Base-by-base conservation (phyloP, 2,113 vertebrate genomes). In the Xiphophorus hellerii region DNA sequence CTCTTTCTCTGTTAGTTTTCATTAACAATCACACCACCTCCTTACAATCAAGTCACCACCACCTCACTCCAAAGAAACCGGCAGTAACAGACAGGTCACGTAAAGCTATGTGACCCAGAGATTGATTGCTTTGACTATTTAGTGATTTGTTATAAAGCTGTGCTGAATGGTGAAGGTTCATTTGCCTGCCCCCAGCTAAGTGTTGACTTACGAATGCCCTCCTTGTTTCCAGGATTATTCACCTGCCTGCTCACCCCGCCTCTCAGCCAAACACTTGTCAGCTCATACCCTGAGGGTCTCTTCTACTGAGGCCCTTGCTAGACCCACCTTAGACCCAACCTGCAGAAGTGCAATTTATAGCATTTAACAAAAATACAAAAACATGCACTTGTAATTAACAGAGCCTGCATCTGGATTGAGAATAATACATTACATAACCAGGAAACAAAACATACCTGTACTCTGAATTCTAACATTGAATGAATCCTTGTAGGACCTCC, bases 191-290 rank as follows among this genome's bases (percentile, higher is more conserved):
- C 15, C 33, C 64, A 35, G 33, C n/a, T 25, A 3, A 33, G 20
- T 27, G 33, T 28, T 61, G 31, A 60, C 54, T 39, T 37, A 71
- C 14, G 9, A 22, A 37, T 70, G 30, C 51, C 51, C 30, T 60
- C 28, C 62, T 37, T 58, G 63, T 74, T 31, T 66, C n/a, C 30
- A 74, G 31, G 29, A 51, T 73, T 65, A 51, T 42, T 44, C 29
- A 65, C 37, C 42, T 64, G 71, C 25, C 42, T 73, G 29, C 22
- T 62, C 15, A 29, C 15, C 33, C 39, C 42, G 22, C 71, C 39
- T 48, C 28, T 64, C 39, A 64, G 39, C 28, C 28, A 63, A 73
- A 42, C 13, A 31, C 42, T 48, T 62, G 29, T 35, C 63, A 35
- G 48, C 25, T 66, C n/a, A 58, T 33, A 66, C 22, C 33, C 44